Percentiles rank a stretch among this genome's conserved stretches.
phyloP scores from a whole-genome alignment of 2,797 vertebrate species.

The Heterohyrax brucei region DNA sequence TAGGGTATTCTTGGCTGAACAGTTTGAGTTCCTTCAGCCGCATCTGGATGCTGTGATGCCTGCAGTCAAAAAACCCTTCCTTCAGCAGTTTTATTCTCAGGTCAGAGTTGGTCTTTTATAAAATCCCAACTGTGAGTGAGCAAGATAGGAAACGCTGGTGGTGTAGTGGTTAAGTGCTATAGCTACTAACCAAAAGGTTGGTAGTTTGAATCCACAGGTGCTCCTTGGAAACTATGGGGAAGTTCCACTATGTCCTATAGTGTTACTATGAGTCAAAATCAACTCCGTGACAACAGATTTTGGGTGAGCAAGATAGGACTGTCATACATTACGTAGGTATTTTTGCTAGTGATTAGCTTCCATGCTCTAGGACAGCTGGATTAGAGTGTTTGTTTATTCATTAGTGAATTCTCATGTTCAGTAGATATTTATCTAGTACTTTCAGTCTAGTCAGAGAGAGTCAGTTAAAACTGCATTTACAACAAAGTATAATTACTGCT shows the following conservation, averaged over 20 bases:
- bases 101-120: conserved; percentile 88
- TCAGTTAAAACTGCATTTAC: not conserved
- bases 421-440: not conserved
- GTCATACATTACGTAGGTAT: not conserved
- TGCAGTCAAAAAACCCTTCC: conserved; percentile 98
- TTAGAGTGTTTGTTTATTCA: conserved; percentile 46
- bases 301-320: not conserved
- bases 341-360: not conserved
- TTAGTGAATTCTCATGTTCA: not conserved
- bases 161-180: too few relatives aligned
- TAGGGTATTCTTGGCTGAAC: conserved; percentile 98
- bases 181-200: too few relatives aligned
- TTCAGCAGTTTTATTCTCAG: conserved; percentile 99
- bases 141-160: too few relatives aligned
- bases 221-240: too few relatives aligned
- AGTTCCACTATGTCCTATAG: too few relatives aligned
- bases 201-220: too few relatives aligned
- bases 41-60: conserved; percentile 99
- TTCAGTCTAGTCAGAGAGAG: not conserved
- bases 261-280: too few relatives aligned
- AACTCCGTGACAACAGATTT: too few relatives aligned
- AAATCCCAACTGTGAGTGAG: not conserved
- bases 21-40: conserved; percentile 98
- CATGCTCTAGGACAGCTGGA: not conserved
- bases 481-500: not conserved